Base-by-base conservation (phyloP, 1,140 invertebrate genomes). In the Bombus confusus region DNA sequence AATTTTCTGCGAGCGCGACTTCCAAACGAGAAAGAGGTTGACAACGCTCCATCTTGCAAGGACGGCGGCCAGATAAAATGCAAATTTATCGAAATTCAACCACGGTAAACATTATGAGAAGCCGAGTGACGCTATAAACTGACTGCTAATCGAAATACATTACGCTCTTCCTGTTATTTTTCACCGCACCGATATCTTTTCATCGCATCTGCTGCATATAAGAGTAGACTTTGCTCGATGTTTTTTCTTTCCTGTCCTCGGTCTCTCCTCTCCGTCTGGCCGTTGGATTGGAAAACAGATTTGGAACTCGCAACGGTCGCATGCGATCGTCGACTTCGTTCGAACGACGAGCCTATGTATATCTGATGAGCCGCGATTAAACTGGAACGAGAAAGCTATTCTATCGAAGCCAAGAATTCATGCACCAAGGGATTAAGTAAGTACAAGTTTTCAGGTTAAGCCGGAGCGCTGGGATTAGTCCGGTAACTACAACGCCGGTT, bases 361-460 rank as follows among this genome's bases (percentile, higher is more conserved):
- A 69, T 69, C 74, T 18, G 74, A 74, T 59, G 74, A 71, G n/a
- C 74, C 47, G 34, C 39, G 47, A 86, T 79, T 81, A 79, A 86
- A 88, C 37, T 57, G 39, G 72, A 37, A 64, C 37, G 37, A 31
- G 75, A 8, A 39, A 52, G 79, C 43, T 69, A 64, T 47, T 88
- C 83, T 84, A 91, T 88, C 86, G 89, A 83, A 86, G 87, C 80
- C 83, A 87, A 87, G 85, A 87, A 90, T 90, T 91, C 87, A 87
- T 86, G 83, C 76, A 72, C 84, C 74, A 64, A 80, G 80, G 80
- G 88, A 91, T 87, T 86, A 87, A 85, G 78, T 81, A 88, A 85
- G 87, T 87, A 84, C 37, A 92, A 91, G 87, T 89, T 92, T 92
- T 92, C 87, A 80, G 87, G 85, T 85, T 91, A 90, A 92, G 85